Evolutionary conservation across 1,140 invertebrate species (phyloP).

Genomic region (Drosophila biarmipes): DNA sequence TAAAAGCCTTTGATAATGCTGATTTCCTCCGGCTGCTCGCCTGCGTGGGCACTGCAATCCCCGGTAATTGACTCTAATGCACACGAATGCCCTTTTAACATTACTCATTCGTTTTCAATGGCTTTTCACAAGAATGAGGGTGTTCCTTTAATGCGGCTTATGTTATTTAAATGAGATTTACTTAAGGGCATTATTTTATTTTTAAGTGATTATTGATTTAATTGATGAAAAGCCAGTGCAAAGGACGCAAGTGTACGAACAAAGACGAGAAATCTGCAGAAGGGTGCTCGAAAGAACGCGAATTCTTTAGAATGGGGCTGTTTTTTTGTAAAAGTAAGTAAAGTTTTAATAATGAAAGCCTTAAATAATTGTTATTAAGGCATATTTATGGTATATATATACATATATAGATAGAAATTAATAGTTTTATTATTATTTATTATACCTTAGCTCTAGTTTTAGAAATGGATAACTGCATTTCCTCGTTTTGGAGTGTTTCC

Average conservation of each 20-base stretch:
- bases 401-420: too few relatives aligned
- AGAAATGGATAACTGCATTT: background rate
- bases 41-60: conserved; percentile 9
- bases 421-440: too few relatives aligned
- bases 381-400: too few relatives aligned
- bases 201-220: too few relatives aligned
- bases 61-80: conserved; percentile 58
- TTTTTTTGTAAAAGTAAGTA: too few relatives aligned
- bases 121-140: background rate
- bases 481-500: conserved; percentile 5
- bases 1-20: conserved; percentile 75
- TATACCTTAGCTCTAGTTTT: background rate
- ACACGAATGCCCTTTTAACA: conserved; percentile 21
- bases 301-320: too few relatives aligned
- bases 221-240: too few relatives aligned
- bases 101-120: background rate
- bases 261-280: too few relatives aligned
- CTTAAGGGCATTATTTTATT: background rate
- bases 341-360: too few relatives aligned
- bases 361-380: too few relatives aligned
- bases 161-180: background rate
- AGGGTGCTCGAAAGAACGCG: background rate
- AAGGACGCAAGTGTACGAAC: too few relatives aligned
- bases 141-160: too few relatives aligned
- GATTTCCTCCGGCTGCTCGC: conserved; percentile 42